Conservation (phyloP, 2,113 vertebrate genomes). For the Martes martes region DNA sequence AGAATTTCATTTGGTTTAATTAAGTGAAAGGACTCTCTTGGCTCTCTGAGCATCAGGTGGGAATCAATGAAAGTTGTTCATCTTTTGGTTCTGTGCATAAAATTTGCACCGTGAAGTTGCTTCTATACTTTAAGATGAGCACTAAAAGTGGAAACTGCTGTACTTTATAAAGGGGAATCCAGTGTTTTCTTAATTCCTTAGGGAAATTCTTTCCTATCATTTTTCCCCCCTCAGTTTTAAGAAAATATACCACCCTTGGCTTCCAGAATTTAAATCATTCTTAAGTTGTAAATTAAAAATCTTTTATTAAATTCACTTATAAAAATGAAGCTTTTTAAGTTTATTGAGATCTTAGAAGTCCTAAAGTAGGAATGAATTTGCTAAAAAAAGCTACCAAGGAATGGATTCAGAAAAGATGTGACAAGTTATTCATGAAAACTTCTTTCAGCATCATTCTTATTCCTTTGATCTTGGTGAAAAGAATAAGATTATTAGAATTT, state of each 20-base stretch:
- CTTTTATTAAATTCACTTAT: neutral
- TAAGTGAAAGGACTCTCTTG: neutral
- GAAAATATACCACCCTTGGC: neutral
- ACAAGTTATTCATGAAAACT: neutral
- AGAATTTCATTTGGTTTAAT: conserved; percentile 16
- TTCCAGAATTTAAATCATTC: neutral
- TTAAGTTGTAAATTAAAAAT: neutral
- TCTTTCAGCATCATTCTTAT: neutral
- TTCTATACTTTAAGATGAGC: neutral
- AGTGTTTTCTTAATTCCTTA: neutral
- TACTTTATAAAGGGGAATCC: neutral
- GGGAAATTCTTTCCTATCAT: neutral
- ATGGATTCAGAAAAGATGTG: neutral
- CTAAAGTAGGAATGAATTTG: neutral
- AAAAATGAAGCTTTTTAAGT: neutral
- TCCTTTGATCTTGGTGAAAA: neutral
- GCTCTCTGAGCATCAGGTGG: neutral
- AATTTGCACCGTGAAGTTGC: neutral
- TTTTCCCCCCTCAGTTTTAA: neutral
- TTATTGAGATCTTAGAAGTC: neutral
- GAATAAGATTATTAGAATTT: neutral
- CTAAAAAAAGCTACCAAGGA: neutral
- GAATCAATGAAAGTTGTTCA: neutral
- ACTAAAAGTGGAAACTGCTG: neutral
- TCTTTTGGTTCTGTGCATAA: neutral